Conservation (phyloP, 2,888 invertebrate genomes). For the Philaethria dido region DNA sequence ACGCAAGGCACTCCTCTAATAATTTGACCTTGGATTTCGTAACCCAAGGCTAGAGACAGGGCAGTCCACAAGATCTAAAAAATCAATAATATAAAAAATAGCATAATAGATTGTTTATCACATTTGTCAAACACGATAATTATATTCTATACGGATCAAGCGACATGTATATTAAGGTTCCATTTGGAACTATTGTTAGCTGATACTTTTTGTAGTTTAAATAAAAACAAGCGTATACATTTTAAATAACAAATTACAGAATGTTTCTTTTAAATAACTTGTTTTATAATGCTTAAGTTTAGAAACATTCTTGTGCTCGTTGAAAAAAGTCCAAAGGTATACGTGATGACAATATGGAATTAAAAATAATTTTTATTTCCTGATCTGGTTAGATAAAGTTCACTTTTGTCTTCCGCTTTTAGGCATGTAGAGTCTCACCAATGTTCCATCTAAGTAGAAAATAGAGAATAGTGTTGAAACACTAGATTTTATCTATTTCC, state of each 20-base stretch:
- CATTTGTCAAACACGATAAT: constrained; percentile 34
- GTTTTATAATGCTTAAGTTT: not conserved
- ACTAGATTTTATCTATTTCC: too few relatives aligned
- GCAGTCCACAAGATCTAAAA: constrained; percentile 95
- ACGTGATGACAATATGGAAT: too few relatives aligned
- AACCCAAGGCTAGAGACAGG: constrained; percentile 92
- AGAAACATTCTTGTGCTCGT: too few relatives aligned
- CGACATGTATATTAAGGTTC: constrained; percentile 1
- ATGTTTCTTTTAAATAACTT: not conserved
- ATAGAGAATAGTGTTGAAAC: too few relatives aligned
- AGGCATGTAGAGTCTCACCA: too few relatives aligned
- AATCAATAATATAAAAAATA: constrained; percentile 38
- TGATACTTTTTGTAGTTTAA: not conserved
- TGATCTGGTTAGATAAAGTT: too few relatives aligned
- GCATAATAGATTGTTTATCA: constrained; percentile 23
- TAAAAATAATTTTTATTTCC: too few relatives aligned
- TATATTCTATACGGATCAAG: constrained; percentile 28
- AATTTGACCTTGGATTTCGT: constrained; percentile 94
- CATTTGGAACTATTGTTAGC: not conserved
- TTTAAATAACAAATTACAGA: not conserved
- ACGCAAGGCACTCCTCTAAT: constrained; percentile 95
- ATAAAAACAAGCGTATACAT: not conserved
- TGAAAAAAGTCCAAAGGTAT: too few relatives aligned
- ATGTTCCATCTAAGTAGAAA: too few relatives aligned
- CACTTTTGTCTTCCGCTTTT: too few relatives aligned